Evolutionary conservation across 1,140 invertebrate species (phyloP).

Genomic region (Aphidius gifuensis): DNA sequence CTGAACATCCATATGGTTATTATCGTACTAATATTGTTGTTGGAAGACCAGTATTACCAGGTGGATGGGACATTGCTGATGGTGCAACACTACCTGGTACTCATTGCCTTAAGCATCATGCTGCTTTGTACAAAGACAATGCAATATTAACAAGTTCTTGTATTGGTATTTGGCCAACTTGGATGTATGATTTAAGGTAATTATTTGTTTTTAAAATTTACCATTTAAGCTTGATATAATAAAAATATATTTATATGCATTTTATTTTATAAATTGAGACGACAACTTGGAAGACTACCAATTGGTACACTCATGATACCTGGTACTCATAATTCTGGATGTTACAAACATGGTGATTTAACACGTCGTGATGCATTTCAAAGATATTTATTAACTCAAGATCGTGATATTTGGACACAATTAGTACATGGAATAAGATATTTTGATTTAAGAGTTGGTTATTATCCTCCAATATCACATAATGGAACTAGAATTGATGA

Average conservation of each 20-base stretch:
- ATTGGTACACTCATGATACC: slow-evolving; percentile 64
- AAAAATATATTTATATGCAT: not conserved
- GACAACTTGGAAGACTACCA: slow-evolving; percentile 55
- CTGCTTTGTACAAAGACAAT: slow-evolving; percentile 56
- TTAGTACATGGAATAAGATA: slow-evolving; percentile 78
- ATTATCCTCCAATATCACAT: slow-evolving; percentile 46
- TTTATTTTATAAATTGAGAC: slow-evolving; percentile 33
- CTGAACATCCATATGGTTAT: slow-evolving; percentile 46
- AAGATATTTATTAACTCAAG: slow-evolving; percentile 65
- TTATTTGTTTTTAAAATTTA: not conserved
- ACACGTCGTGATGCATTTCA: slow-evolving; percentile 48
- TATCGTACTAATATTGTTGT: slow-evolving; percentile 53
- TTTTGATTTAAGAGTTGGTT: slow-evolving; percentile 72
- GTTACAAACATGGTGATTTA: slow-evolving; percentile 54
- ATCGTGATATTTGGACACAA: slow-evolving; percentile 74
- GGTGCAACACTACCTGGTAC: slow-evolving; percentile 37
- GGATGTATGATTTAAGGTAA: slow-evolving; percentile 65
- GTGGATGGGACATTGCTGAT: slow-evolving; percentile 54
- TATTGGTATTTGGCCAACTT: slow-evolving; percentile 63
- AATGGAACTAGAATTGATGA: slow-evolving; percentile 33
- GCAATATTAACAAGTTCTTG: slow-evolving; percentile 57
- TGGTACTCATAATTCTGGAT: slow-evolving; percentile 70
- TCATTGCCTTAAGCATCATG: slow-evolving; percentile 57
- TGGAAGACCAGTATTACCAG: slow-evolving; percentile 50
- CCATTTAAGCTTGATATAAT: too few species aligned